Evolutionary conservation across 2,888 invertebrate genomes (phyloP).

Genomic region (Cantharis rustica): DNA sequence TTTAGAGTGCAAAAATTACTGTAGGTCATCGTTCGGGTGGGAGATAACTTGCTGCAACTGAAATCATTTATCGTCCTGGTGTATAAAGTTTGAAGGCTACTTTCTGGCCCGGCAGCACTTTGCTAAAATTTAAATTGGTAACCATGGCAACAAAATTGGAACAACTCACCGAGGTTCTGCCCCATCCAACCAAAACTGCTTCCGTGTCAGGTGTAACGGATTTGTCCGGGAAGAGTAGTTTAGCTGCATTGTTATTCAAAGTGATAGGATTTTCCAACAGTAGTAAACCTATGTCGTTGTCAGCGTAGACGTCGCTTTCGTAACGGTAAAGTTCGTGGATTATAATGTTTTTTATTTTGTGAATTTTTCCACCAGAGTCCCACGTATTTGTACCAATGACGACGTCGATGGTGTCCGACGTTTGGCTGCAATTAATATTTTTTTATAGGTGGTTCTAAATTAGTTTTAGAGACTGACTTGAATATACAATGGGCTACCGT

Average conservation of each 20-base stretch:
- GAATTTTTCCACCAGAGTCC: background rate
- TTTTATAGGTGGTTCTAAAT: background rate
- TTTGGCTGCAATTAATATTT: background rate
- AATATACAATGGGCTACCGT: background rate
- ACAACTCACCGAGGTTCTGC: background rate
- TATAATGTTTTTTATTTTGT: background rate
- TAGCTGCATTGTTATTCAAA: background rate
- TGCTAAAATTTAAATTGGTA: background rate
- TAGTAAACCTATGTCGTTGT: background rate
- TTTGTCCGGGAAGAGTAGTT: background rate
- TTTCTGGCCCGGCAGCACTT: background rate
- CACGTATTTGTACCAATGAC: background rate
- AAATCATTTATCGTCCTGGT: background rate
- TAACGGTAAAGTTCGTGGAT: background rate
- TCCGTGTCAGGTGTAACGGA: background rate
- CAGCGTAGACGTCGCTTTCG: background rate
- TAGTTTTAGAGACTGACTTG: background rate
- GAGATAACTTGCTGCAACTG: background rate
- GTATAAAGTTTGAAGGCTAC: background rate
- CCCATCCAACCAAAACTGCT: background rate
- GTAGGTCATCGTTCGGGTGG: background rate
- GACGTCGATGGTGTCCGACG: background rate
- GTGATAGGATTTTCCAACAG: background rate
- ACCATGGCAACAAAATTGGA: background rate
- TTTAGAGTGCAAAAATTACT: background rate